phyloP scores from a whole-genome alignment of 2,797 vertebrate genomes.

The Gadopsis bispinosus region DNA sequence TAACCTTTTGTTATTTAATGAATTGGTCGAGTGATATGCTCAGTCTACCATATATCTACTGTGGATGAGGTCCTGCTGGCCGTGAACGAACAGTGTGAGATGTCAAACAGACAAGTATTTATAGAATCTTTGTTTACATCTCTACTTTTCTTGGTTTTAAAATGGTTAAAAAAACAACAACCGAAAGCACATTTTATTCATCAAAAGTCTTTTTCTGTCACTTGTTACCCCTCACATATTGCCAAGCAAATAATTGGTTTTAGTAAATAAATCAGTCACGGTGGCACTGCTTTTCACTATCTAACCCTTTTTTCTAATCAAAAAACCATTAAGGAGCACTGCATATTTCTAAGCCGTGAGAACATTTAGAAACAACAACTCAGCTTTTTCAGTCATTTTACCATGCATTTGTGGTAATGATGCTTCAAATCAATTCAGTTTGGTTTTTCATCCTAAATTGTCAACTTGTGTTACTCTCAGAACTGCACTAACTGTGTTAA shows the following conservation, averaged over 20 bases:
- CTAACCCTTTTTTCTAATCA: background rate
- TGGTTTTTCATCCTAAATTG: background rate
- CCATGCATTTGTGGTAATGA: background rate
- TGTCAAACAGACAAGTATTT: background rate
- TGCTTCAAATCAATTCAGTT: too few species aligned
- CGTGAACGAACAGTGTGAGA: conserved; percentile 35
- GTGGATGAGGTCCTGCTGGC: conserved; percentile 25
- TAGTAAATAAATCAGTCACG: background rate
- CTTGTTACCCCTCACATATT: background rate
- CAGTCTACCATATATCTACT: conserved; percentile 15
- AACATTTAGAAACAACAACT: background rate
- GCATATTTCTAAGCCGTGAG: background rate
- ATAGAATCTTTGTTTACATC: background rate
- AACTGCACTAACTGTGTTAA: background rate
- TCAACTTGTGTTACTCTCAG: background rate
- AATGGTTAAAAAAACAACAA: background rate
- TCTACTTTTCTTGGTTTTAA: background rate
- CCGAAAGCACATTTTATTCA: background rate
- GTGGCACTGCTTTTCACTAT: background rate
- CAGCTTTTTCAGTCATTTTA: background rate
- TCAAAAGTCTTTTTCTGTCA: background rate
- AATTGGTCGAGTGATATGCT: background rate
- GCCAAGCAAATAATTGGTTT: background rate
- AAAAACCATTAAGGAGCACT: background rate
- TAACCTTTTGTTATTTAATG: conserved; percentile 30